phyloP scores from a whole-genome alignment of 2,797 vertebrate species.

The Lophotriccus pileatus region DNA sequence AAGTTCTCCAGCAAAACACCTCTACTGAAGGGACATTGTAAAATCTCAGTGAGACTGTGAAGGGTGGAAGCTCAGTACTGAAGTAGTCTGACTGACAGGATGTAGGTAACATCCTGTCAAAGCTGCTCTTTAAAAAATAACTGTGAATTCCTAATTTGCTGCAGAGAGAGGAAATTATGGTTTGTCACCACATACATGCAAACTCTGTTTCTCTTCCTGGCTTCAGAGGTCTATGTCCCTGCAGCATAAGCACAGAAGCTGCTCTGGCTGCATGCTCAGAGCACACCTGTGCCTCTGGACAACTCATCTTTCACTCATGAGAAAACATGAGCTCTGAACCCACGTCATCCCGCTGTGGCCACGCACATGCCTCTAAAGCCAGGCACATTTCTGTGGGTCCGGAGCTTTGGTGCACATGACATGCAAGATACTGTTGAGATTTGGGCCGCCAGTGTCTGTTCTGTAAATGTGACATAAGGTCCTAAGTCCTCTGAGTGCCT shows the following conservation, averaged over 20 bases:
- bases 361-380: not conserved
- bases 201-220: not conserved
- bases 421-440: not conserved
- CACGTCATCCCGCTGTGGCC: not conserved
- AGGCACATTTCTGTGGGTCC: not conserved
- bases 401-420: not conserved
- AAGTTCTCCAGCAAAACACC: not conserved
- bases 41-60: not conserved
- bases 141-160: not conserved
- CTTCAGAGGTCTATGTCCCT: not conserved
- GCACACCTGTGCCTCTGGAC: not conserved
- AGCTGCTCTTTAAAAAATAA: not conserved
- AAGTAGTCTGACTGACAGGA: not conserved
- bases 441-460: not conserved
- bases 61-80: not conserved
- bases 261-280: not conserved
- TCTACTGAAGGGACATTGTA: not conserved
- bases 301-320: not conserved
- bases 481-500: not conserved
- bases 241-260: not conserved
- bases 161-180: not conserved
- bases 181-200: not conserved
- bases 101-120: not conserved
- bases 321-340: not conserved
- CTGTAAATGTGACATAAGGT: not conserved